Conservation (phyloP, 37 sponge, comb jelly and placozoan genomes). For the Agelas oroides region DNA sequence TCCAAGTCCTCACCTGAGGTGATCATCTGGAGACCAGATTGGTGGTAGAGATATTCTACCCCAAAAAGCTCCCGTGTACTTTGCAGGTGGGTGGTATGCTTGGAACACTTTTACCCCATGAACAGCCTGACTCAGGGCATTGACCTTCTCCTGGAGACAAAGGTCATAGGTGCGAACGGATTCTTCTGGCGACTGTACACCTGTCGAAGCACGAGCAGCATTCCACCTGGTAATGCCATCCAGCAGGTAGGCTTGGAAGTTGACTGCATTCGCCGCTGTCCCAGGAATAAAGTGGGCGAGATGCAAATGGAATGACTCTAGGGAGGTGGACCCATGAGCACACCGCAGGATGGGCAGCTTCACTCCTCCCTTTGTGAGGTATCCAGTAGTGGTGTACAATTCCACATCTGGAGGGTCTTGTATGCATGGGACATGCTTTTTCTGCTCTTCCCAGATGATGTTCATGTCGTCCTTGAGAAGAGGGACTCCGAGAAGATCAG, state of each 20-base stretch:
- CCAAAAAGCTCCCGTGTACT: constrained; percentile 52
- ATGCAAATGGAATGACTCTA: constrained; percentile 48
- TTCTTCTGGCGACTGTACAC: too few relatives aligned
- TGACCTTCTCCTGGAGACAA: too few relatives aligned
- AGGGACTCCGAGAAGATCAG: constrained; percentile 43
- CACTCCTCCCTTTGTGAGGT: constrained; percentile 28
- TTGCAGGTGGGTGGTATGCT: constrained; percentile 11
- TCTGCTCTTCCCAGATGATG: constrained; percentile 50
- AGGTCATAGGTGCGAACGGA: too few relatives aligned
- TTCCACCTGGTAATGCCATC: constrained; percentile 61
- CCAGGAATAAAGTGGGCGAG: constrained; percentile 49
- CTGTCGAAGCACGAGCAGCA: constrained; percentile 6
- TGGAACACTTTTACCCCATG: constrained; percentile 20
- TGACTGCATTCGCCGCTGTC: constrained; percentile 36
- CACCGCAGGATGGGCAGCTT: constrained; percentile 34
- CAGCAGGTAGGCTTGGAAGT: constrained; percentile 45
- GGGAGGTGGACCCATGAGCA: constrained; percentile 47
- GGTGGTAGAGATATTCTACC: constrained; percentile 33
- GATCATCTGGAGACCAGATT: background rate
- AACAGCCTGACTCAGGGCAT: constrained; percentile 1
- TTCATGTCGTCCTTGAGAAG: constrained; percentile 34
- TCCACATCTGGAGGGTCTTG: constrained; percentile 36
- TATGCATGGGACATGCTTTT: constrained; percentile 47
- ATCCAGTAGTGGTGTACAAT: constrained; percentile 24
- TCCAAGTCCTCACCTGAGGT: constrained; percentile 1